Evolutionary conservation across 2,797 vertebrate genomes (phyloP).

Genomic region (Corythornis leucogaster): DNA sequence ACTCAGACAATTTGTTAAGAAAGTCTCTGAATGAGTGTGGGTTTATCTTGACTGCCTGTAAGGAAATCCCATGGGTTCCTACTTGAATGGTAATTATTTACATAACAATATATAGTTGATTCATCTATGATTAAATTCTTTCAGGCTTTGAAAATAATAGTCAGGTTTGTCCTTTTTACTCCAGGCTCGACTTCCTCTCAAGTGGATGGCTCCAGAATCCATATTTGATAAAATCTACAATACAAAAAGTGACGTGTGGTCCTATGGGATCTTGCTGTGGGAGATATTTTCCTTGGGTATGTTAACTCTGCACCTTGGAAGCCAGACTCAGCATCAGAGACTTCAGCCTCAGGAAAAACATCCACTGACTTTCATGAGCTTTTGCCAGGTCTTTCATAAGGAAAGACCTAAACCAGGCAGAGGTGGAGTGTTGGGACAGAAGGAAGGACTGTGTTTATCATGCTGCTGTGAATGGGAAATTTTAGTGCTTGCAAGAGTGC

Average conservation of each 20-base stretch:
- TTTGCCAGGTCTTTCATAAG: background rate
- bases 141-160: constrained; percentile 45
- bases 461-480: background rate
- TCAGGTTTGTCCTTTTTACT: constrained; percentile 50
- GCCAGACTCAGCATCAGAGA: background rate
- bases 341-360: background rate
- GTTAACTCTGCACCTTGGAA: background rate
- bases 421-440: background rate
- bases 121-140: constrained; percentile 41
- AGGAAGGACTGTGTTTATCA: background rate
- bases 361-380: background rate
- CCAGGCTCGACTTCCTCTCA: constrained; percentile 93
- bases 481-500: background rate
- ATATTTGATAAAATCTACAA: constrained; percentile 99
- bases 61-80: constrained; percentile 50
- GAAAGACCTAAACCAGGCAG: background rate
- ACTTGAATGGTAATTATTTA: constrained; percentile 56
- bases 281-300: constrained; percentile 97
- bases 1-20: background rate
- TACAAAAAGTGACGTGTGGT: constrained; percentile 96
- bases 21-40: constrained; percentile 1
- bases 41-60: constrained; percentile 56
- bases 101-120: constrained; percentile 53
- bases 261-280: constrained; percentile 93
- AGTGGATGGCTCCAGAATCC: constrained; percentile 98